A percentile compares a stretch with the other conserved stretches of the same genome.
Conservation (phyloP, 1,140 invertebrate species). For the Hyles vespertilio region DNA sequence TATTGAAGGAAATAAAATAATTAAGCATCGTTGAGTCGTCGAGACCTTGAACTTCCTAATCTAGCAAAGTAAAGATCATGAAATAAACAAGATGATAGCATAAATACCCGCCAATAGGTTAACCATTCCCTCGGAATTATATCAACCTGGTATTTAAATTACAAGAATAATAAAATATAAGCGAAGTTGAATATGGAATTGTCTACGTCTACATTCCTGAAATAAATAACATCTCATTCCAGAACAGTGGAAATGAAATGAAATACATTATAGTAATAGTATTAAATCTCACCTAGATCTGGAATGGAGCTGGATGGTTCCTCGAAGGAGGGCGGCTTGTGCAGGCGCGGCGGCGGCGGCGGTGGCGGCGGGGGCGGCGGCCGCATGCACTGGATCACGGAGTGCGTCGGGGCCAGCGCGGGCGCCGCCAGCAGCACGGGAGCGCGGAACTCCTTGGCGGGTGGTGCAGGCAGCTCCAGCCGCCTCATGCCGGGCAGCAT, state of each 20-base stretch:
- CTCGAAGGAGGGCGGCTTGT: slow-evolving; percentile 76
- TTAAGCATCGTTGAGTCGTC: too few relatives aligned
- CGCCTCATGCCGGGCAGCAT: slow-evolving; percentile 55
- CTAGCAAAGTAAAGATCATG: too few relatives aligned
- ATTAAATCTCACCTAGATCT: slow-evolving; percentile 83
- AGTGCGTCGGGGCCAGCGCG: slow-evolving; percentile 52
- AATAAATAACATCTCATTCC: background rate
- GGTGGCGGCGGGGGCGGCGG: slow-evolving; percentile 78
- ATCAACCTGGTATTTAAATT: too few relatives aligned
- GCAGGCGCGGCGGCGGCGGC: slow-evolving; percentile 64
- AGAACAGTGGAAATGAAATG: slow-evolving; percentile 5
- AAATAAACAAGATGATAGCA: too few relatives aligned
- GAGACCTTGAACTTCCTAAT: too few relatives aligned
- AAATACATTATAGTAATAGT: background rate
- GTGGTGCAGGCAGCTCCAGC: slow-evolving; percentile 67
- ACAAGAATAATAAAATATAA: too few relatives aligned
- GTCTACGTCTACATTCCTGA: too few relatives aligned
- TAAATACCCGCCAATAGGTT: too few relatives aligned
- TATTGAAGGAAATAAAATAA: too few relatives aligned
- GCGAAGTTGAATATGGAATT: too few relatives aligned
- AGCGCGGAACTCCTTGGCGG: slow-evolving; percentile 68
- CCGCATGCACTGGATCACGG: slow-evolving; percentile 76
- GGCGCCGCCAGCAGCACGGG: slow-evolving; percentile 65
- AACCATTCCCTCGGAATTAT: too few relatives aligned
- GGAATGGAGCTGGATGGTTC: slow-evolving; percentile 90